A percentile compares a stretch with the other conserved stretches of the same genome.
Evolutionary conservation across 92 coral and sea anemone genomes (phyloP).

Genomic region (Phenganax marumi): DNA sequence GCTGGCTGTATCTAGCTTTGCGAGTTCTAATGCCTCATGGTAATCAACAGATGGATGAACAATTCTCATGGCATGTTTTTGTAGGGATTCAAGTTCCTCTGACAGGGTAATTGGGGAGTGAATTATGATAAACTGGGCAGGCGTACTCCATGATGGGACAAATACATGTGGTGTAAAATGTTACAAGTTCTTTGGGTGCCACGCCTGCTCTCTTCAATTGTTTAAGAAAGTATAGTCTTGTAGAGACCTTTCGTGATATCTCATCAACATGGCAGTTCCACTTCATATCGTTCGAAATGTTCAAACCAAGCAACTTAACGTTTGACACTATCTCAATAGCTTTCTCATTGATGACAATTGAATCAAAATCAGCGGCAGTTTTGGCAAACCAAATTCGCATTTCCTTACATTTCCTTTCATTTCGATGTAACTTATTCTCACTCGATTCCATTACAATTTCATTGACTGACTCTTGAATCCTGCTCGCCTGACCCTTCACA

Average conservation of each 20-base stretch:
- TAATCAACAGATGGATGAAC: conserved; percentile 32
- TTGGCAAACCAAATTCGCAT: conserved; percentile 42
- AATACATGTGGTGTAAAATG: conserved; percentile 24
- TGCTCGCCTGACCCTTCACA: conserved; percentile 18
- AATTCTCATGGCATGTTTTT: conserved; percentile 46
- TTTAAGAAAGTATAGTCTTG: too few relatives aligned
- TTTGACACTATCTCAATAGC: conserved; percentile 30
- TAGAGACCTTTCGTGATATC: conserved; percentile 6
- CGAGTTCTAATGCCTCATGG: conserved; percentile 43
- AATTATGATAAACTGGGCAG: conserved; percentile 32
- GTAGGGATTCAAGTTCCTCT: conserved; percentile 37
- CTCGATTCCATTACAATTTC: conserved; percentile 30
- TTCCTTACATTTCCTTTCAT: conserved; percentile 50
- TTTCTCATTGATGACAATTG: conserved; percentile 32
- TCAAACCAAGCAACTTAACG: conserved; percentile 31
- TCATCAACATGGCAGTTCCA: conserved; percentile 43
- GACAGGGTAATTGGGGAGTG: conserved; percentile 38
- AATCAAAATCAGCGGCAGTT: conserved; percentile 17
- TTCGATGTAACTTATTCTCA: conserved; percentile 40
- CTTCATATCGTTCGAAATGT: conserved; percentile 41
- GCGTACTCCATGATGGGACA: conserved; percentile 42
- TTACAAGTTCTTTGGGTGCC: conserved; percentile 3
- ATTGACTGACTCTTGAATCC: conserved; percentile 32
- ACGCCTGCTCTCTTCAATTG: conserved; percentile 26
- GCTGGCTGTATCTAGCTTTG: conserved; percentile 29